Evolutionary conservation across 2,888 invertebrate species (phyloP), one percentile per base, ranked within the genome.

Genomic region (Lamproptera curius): DNA sequence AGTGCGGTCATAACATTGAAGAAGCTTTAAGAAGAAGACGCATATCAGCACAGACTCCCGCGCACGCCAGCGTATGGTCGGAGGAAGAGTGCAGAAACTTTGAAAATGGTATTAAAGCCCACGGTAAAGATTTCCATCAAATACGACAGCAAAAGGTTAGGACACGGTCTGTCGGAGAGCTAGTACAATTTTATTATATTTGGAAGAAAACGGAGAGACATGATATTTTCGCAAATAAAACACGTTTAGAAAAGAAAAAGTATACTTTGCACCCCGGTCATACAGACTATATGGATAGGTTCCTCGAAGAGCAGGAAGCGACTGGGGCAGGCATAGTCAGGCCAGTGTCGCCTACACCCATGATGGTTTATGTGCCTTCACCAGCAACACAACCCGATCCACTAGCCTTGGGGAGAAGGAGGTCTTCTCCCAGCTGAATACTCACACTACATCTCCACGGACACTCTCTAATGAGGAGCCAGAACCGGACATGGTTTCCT

Each of bases 151-250:
- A 96, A 70, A 97, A 97, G 90, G 97, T 98, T 38, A 90, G 95
- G 62, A 97, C 98, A 48, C 90, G 98, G 60, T 96, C 97, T 6
- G 97, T 99, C 35, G 97, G 98, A 23, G 99, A 99, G 80, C 88
- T 99, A 53, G 97, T 99, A 10, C 97, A 98, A 73, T 99, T 99
- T 86, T 95, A 95, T 78, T 95, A 95, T 65, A 90, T 98, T 46
- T 99, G 99, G 99, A 99, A 99, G 83, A 99, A 99, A 82, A 98
- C 98, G 16, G 98, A 98, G 70, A 90, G 99, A 13, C 97, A 98
- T 77, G 99, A 99, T 81, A 93, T 93, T 63, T 93, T 93, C 73
- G 97, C 97, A 0, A 95, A 95, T 71, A 95, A 95, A 78, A 93
- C 94, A 8, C 89, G 96, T 41, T 77, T 97, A 59, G 97, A 97